Evolutionary conservation across 2,113 vertebrate species (phyloP).

Genomic region (Talpa occidentalis): DNA sequence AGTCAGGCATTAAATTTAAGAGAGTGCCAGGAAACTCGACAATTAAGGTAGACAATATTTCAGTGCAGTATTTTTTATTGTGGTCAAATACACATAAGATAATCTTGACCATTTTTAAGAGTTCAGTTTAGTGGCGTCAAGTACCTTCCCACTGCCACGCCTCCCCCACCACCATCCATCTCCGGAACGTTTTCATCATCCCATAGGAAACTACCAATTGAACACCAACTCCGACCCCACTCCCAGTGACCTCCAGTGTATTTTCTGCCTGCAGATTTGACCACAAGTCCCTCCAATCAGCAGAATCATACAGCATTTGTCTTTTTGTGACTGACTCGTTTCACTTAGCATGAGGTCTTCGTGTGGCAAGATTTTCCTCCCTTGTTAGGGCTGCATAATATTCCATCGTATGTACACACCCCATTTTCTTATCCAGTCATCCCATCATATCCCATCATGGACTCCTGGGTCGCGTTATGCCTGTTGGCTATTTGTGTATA

Average conservation of each 20-base stretch:
- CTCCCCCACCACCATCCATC: neutral
- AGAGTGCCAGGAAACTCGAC: too few relatives aligned
- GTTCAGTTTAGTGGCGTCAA: neutral
- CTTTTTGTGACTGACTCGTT: neutral
- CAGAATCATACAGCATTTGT: too few relatives aligned
- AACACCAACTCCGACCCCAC: too few relatives aligned
- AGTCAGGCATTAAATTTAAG: neutral
- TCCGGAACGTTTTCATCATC: neutral
- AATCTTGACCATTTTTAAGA: neutral
- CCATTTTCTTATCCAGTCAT: neutral
- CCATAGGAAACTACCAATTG: neutral
- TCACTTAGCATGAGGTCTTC: neutral
- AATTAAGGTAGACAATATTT: neutral
- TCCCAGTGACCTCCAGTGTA: too few relatives aligned
- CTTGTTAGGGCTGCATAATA: neutral
- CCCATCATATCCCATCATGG: rapidly evolving
- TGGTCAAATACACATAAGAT: neutral
- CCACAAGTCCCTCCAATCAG: neutral
- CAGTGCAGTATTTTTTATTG: neutral
- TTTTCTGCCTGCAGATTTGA: neutral
- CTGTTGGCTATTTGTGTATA: neutral
- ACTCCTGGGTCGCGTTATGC: neutral
- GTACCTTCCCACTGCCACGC: neutral
- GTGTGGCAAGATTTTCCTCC: neutral
- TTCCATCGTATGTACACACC: too few relatives aligned